Percentiles rank a stretch among this genome's conserved stretches.
These are phyloP conservation scores for Loripinus fragilis DNA, from an alignment of 2,888 invertebrate genomes.

Conservation along the genomic window DNA sequence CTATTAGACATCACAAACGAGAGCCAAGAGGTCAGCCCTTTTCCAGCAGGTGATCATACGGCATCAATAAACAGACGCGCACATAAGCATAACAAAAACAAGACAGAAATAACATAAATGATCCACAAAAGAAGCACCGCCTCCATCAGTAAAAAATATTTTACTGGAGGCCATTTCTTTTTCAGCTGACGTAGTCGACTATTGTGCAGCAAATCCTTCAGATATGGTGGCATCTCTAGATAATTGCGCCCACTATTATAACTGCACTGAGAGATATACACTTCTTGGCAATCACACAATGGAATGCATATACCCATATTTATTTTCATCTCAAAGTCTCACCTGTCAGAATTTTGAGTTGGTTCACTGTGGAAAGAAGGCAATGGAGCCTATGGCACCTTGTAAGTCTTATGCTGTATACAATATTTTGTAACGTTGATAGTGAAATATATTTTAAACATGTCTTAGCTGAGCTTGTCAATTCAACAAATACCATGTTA, in stretches of 20 bases:
- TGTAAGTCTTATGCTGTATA: too few relatives aligned
- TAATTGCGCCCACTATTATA: slow-evolving; percentile 60
- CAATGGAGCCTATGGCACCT: slow-evolving; percentile 56
- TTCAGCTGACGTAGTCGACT: slow-evolving; percentile 53
- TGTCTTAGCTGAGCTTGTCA: slow-evolving; percentile 46
- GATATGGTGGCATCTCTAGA: slow-evolving; percentile 42
- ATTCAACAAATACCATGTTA: slow-evolving; percentile 32
- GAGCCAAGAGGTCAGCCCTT: too few relatives aligned
- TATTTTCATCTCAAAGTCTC: slow-evolving; percentile 49
- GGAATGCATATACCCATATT: slow-evolving; percentile 61
- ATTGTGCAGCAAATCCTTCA: slow-evolving; percentile 55
- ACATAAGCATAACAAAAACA: too few relatives aligned
- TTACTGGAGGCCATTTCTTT: too few relatives aligned
- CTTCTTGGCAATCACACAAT: slow-evolving; percentile 27
- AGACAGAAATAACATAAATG: too few relatives aligned
- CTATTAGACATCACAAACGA: too few relatives aligned
- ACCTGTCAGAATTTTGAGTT: slow-evolving; percentile 56
- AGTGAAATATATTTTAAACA: too few relatives aligned
- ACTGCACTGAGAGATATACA: slow-evolving; percentile 47
- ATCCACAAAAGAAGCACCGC: too few relatives aligned
- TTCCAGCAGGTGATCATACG: too few relatives aligned
- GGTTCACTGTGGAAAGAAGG: slow-evolving; percentile 48
- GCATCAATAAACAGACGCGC: too few relatives aligned
- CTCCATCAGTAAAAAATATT: too few relatives aligned
- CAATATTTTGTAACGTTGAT: too few relatives aligned